Base-by-base conservation (phyloP, 1,140 invertebrate species). In the Lysiphlebus fabarum region DNA sequence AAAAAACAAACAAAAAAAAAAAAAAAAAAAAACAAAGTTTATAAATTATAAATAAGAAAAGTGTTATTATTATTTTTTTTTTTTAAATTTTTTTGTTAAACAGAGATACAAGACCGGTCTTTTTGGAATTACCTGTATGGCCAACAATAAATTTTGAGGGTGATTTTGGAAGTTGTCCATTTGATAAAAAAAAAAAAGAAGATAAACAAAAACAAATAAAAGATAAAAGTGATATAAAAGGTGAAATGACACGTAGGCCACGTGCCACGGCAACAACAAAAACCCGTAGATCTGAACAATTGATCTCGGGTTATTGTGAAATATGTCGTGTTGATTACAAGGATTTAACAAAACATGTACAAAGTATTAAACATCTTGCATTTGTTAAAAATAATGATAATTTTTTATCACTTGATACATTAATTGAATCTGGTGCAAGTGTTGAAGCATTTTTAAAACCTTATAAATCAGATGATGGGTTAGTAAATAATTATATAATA, bases 261-360 rank as follows among this genome's bases (percentile, higher is more conserved):
- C 81, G 84, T 50, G 82, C 83, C 59, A 71, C 80, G 81, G 65
- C 83, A 82, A 72, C 74, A 70, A n/a, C n/a, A 26, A 70, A 78
- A 72, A 64, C 82, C 80, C 69, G 80, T 67, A 70, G 82, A 67
- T 71, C 76, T 48, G 76, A 83, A 67, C 80, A 84, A 61, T 75
- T 83, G 62, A 82, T 81, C 60, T 72, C 78, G 50, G 88, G 89
- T 51, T 89, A 88, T 67, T 90, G 88, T 77, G 88, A 89, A 75
- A 87, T 90, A 70, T 90, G 88, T 71, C 87, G 86, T 65, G 72
- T 83, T 43, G 86, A 87, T 59, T 90, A 89, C 71, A 81, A 81
- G 55, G 86, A 85, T 65, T 71, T 88, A 11, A 80, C 80, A 2
- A 80, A 85, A 61, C 89, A 90, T 63, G 73, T 88, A 36, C 84